Evolutionary conservation across 2,797 vertebrate genomes (phyloP).

Genomic region (Macropodus opercularis): DNA sequence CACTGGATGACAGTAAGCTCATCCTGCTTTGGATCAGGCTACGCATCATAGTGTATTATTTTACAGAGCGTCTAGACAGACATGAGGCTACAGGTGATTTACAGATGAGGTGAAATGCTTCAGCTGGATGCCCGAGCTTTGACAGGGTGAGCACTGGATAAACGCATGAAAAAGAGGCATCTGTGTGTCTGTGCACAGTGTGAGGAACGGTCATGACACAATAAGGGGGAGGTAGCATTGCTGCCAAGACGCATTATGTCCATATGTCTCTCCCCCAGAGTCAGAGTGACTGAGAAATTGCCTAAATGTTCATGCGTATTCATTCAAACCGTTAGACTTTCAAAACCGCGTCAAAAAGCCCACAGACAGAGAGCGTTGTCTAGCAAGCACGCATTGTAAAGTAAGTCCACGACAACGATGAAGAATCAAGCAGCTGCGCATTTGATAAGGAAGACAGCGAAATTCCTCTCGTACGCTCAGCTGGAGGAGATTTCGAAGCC

Average conservation of each 20-base stretch:
- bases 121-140: constrained; percentile 32
- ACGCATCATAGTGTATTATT: constrained; percentile 43
- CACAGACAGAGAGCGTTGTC: too few relatives aligned
- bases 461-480: constrained; percentile 35
- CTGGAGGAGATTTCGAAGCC: constrained; percentile 32
- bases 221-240: constrained; percentile 32
- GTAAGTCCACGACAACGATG: constrained; percentile 15
- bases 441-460: constrained; percentile 23
- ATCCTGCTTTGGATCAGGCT: constrained; percentile 48
- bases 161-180: constrained; percentile 45
- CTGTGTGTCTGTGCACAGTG: constrained; percentile 33
- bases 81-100: constrained; percentile 26
- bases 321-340: too few relatives aligned
- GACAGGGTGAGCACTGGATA: constrained; percentile 33
- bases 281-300: constrained; percentile 8
- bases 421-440: constrained; percentile 36
- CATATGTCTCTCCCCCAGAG: constrained; percentile 20
- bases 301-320: too few relatives aligned
- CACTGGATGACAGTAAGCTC: constrained; percentile 42
- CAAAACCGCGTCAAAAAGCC: too few relatives aligned
- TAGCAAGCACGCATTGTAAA: too few relatives aligned
- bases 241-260: constrained; percentile 44
- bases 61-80: constrained; percentile 13
- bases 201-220: constrained; percentile 55
- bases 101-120: constrained; percentile 34